Base-by-base conservation (phyloP, 2,113 vertebrate species). In the Microtus ochrogaster region DNA sequence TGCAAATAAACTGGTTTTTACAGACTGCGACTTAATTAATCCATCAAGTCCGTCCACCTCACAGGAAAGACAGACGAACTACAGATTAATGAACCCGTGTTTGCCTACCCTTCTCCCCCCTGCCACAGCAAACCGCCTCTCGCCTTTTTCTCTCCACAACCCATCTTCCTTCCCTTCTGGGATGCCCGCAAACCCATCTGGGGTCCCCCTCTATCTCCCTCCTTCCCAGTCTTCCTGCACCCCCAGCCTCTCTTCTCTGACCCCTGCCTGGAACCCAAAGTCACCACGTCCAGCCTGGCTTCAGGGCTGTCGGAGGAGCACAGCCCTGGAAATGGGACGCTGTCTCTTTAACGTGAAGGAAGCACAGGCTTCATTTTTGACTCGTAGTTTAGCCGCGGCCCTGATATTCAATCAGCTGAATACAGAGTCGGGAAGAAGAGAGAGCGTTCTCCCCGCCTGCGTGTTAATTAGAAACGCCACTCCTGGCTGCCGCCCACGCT, bases 1-100 rank as follows among this genome's bases (percentile, higher is more conserved):
- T 98, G 99, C 99, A 99, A 99, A 99, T 99, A 99, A 99, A 99
- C 98, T 98, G 99, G 98, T 98, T 98, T 98, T 99, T 99, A 99
- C 99, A 99, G 99, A 98, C 99, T 98, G 98, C 97, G 98, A 98
- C 98, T 99, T 99, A 99, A 99, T 99, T 99, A 99, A 99, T 98
- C 99, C 99, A 99, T 99, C 99, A 99, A 99, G 99, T 98, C 99
- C 99, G 98, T 99, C 98, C 98, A 98, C 98, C 98, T 98, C 98
- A 98, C 98, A 98, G 98, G 99, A 99, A 98, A 98, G 98, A 98
- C 98, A 99, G 98, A 98, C 98, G 98, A 98, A 98, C 98, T 99
- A 98, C 98, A 97, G 98, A 98, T 98, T 99, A 98, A 99, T 99
- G 98, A 98, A 98, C 98, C 98, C 98, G 97, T 98, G 98, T 98